Base-by-base conservation (phyloP, 30 jellyfish, hydroid and myxozoan species). In the Rhopilema esculentum region DNA sequence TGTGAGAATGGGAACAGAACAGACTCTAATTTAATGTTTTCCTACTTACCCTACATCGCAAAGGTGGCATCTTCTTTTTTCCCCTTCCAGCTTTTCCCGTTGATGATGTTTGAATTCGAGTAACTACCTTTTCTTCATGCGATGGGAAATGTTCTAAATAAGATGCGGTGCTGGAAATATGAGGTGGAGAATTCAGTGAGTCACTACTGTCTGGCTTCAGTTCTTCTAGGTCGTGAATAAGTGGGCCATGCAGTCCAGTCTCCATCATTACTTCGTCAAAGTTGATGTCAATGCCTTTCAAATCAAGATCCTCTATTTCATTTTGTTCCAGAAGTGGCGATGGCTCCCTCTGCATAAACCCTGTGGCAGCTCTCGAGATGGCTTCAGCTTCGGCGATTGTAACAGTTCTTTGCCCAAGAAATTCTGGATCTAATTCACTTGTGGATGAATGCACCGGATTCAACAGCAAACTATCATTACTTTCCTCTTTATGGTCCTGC, bases 301-400 rank as follows among this genome's bases (percentile, higher is more conserved):
- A 69, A 57, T 80, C 96, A 25, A 91, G 91, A 49, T 91, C 97
- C 57, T 91, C 97, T 63, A 91, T 91, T 49, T 91, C 97, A 21
- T 91, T 83, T 50, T 82, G 91, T 31, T 83, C 81, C 27, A 91
- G 61, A 32, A 91, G 74, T 18, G 92, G 94, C n/a, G 97, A 83
- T 30, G 97, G 92, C 64, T 78, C 96, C 70, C 96, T 27, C 70
- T 65, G 91, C 65, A 82, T 16, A 69, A 50, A 91, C 18, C 97
- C 95, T n/a, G 91, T 75, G 6, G 99, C 99, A 27, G 97, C 89
- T 86, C 97, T 69, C 6, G 99, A 96, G 16, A 91, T 91, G 6
- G 97, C 97, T 63, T 91, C 99, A 19, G 99, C 99, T 80, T 96
- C 99, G 25, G 97, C 99, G 8, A 88, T 75, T 4, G 98, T 70